Conservation (phyloP, 2,888 invertebrate species). For the Sarcophaga variegata region DNA sequence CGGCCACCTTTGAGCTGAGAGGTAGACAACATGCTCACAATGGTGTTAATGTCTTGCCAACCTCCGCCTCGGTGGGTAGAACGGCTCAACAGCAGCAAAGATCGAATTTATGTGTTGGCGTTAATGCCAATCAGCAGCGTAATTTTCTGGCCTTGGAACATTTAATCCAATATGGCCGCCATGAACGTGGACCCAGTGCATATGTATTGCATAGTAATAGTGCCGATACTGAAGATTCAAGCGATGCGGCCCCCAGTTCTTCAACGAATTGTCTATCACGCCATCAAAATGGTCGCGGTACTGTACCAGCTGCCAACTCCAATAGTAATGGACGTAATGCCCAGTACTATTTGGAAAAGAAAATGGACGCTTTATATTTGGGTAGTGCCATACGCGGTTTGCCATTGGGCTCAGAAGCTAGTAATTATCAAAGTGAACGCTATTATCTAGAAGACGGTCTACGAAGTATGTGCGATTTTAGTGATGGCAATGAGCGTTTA, state of each 20-base stretch:
- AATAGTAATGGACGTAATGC: slow-evolving; percentile 72
- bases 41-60: slow-evolving; percentile 68
- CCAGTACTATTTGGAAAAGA: slow-evolving; percentile 81
- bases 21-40: slow-evolving; percentile 67
- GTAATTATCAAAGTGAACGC: slow-evolving; percentile 81
- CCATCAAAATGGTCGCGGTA: slow-evolving; percentile 77
- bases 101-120: slow-evolving; percentile 69
- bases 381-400: slow-evolving; percentile 79
- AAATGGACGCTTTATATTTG: slow-evolving; percentile 81
- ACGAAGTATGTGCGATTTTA: slow-evolving; percentile 76
- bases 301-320: slow-evolving; percentile 77
- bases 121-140: slow-evolving; percentile 72
- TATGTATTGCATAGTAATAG: slow-evolving; percentile 76
- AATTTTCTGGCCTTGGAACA: slow-evolving; percentile 80
- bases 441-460: slow-evolving; percentile 80
- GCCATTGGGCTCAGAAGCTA: slow-evolving; percentile 80
- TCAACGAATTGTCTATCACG: slow-evolving; percentile 67
- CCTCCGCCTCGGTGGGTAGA: slow-evolving; percentile 76
- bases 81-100: slow-evolving; percentile 70
- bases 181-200: slow-evolving; percentile 73
- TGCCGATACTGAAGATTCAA: slow-evolving; percentile 78
- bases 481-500: slow-evolving; percentile 76
- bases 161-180: slow-evolving; percentile 76
- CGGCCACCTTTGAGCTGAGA: slow-evolving; percentile 78
- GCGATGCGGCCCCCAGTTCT: slow-evolving; percentile 74